Base-by-base conservation (phyloP, 2,888 invertebrate genomes). In the Cyrtodaria siliqua region DNA sequence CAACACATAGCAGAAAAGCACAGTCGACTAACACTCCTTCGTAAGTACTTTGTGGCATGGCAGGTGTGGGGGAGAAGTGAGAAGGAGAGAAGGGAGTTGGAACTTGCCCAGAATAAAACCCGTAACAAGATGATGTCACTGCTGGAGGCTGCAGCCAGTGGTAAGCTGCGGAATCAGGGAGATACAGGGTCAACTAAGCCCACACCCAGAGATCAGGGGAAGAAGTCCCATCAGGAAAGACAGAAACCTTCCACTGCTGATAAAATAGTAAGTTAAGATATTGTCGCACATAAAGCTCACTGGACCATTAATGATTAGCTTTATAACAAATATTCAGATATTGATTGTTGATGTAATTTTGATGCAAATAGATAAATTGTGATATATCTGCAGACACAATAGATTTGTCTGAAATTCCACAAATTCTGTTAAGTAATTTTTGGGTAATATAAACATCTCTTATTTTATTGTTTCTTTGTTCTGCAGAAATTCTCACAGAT, bases 91-190 rank as follows among this genome's bases (percentile, higher is more conserved):
- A 80, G 75, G 6, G 83, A 86, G 12, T 56, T 91, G 26, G 84
- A 87, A 38, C 69, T 86, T 14, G 88, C 86, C 6, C 89, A 91
- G 79, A 82, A 79, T 20, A 79, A 64, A 26, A 91, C 91, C 2
- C 86, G 88, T 33, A 85, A 76, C 79, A 92, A 92, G 71, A 92
- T 92, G 90, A 82, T 88, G 62, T 86, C 89, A 18, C 83, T 92
- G 59, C 84, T 92, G 29, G 87, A 90, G 38, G 91, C 91, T 8
- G 91, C 91, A 24, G 87, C 90, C 16, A 80, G 86, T 2, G 91
- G 91, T 2, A 85, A 84, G 61, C 77, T 91, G 18, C 77, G 81
- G 83, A 60, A 61, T 14, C 66, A 74, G 9, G 64, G 71, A 24
- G 66, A 72, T 20, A 12, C 27, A 3, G 64, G 40, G n/a, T 29